Evolutionary conservation across 2,113 vertebrate genomes (phyloP), one percentile per base, ranked within the genome.

Genomic region (Hemichromis elongatus): DNA sequence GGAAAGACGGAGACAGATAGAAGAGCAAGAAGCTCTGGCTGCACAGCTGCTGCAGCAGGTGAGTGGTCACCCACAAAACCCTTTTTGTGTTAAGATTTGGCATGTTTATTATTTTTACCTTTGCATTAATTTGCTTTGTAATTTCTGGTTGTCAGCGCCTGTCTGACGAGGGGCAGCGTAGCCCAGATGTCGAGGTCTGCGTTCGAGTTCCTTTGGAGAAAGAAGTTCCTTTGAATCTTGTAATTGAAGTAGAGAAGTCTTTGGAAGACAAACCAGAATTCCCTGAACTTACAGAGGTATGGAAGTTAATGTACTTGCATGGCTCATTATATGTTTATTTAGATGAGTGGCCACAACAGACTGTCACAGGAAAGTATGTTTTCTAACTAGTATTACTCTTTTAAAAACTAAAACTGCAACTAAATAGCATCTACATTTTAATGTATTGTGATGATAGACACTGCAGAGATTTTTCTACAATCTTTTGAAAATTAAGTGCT

Each of bases 151-250:
- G 19, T 19, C 94, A 99, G 98, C 96, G 98, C 2, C 30, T 99
- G 42, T 97, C 97, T 75, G 97, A 97, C 2, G 97, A 94, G 80
- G 95, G 96, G 2, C 94, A 95, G 70, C 94, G 91, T 0, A 90
- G 96, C 75, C 95, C 94, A 2, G 89, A 95, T 77, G 95, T 99
- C 73, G 97, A 98, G 86, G 92, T 99, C 21, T 95, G 95, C 40
- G 96, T 99, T 3, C 95, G 98, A 2, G 98, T 99, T 21, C 98
- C 98, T 61, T 95, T 99, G 59, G 98, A 99, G 91, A 98, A 98
- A 80, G 98, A 99, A 80, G 96, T 99, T 89, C 98, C 98, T 12
- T 94, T 99, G 53, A 95, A 97, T 0, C 86, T 93, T 9, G 42
- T 95, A 14, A 95, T 96, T 0, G 84, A 95, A 70, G 94, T 97